A percentile compares a stretch with the other conserved stretches of the same genome.
Conservation (phyloP, 1,140 invertebrate species). For the Apolygus lucorum region DNA sequence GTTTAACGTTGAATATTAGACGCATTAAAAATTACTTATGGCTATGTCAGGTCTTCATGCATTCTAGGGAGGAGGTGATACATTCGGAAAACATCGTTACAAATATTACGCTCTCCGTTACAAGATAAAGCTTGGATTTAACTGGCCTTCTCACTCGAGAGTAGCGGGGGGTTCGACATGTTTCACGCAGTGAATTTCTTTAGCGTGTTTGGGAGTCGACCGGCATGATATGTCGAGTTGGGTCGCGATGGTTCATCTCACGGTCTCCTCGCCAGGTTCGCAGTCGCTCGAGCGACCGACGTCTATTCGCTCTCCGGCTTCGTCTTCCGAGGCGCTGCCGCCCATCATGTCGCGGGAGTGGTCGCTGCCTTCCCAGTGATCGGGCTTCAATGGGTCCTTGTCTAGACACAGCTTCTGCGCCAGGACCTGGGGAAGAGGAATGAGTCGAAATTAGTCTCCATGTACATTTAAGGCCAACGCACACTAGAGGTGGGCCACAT, state of each 20-base stretch:
- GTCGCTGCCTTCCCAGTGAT: neutral
- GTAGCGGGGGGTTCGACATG: neutral
- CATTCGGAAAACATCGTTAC: too few relatives aligned
- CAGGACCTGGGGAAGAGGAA: neutral
- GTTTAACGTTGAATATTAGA: too few relatives aligned
- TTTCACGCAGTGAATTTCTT: neutral
- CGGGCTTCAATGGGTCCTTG: neutral
- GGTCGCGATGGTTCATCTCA: neutral
- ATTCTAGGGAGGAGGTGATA: too few relatives aligned
- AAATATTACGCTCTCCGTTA: too few relatives aligned
- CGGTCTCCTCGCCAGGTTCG: neutral
- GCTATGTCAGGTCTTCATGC: too few relatives aligned
- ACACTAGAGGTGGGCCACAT: too few relatives aligned
- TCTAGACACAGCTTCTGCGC: neutral
- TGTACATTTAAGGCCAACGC: too few relatives aligned
- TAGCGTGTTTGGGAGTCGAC: neutral
- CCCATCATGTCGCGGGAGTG: neutral
- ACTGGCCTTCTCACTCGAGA: too few relatives aligned
- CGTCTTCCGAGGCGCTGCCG: slow-evolving; percentile 1
- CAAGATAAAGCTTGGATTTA: too few relatives aligned
- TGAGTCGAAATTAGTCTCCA: too few relatives aligned
- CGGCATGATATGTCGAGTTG: neutral
- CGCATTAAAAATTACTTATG: too few relatives aligned
- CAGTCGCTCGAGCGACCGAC: neutral
- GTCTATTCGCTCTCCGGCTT: neutral